Percentiles rank a stretch among this genome's conserved stretches.
Conservation (phyloP, 2,888 invertebrate genomes). For the Agonopterix arenella region DNA sequence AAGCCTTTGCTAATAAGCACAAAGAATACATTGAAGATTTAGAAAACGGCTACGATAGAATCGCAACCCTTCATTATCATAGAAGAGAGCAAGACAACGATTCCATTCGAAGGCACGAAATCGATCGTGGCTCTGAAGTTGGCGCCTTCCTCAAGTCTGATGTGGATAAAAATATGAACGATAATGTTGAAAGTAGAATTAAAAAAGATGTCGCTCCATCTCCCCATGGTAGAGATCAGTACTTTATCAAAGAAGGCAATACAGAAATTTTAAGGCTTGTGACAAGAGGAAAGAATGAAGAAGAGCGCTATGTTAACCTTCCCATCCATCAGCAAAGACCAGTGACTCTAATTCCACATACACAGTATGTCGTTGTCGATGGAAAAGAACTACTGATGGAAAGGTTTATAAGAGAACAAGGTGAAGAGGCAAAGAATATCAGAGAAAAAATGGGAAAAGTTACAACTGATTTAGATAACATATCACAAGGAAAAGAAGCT, state of each 20-base stretch:
- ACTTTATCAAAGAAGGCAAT: slow-evolving; percentile 90
- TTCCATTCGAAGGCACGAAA: slow-evolving; percentile 85
- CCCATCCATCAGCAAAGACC: slow-evolving; percentile 71
- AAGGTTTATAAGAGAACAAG: slow-evolving; percentile 89
- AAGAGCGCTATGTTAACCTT: slow-evolving; percentile 78
- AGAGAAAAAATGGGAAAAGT: slow-evolving; percentile 65
- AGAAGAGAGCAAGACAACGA: slow-evolving; percentile 80
- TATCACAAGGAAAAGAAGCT: slow-evolving; percentile 69
- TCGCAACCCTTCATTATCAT: slow-evolving; percentile 65
- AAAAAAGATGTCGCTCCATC: slow-evolving; percentile 52
- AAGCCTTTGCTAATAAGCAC: slow-evolving; percentile 66
- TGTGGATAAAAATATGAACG: slow-evolving; percentile 39
- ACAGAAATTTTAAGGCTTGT: slow-evolving; percentile 89
- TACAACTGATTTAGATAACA: slow-evolving; percentile 60
- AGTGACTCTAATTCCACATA: slow-evolving; percentile 74
- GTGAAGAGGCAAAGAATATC: slow-evolving; percentile 79
- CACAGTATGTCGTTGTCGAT: slow-evolving; percentile 80
- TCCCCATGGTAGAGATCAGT: slow-evolving; percentile 79
- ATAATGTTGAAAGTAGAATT: slow-evolving; percentile 39
- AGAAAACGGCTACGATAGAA: slow-evolving; percentile 75
- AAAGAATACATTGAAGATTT: slow-evolving; percentile 78
- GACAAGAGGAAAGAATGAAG: slow-evolving; percentile 83
- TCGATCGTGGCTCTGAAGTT: slow-evolving; percentile 84
- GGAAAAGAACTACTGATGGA: slow-evolving; percentile 91
- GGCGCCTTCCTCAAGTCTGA: slow-evolving; percentile 67